Conservation (phyloP, 2,797 vertebrate species). For the Alca torda region DNA sequence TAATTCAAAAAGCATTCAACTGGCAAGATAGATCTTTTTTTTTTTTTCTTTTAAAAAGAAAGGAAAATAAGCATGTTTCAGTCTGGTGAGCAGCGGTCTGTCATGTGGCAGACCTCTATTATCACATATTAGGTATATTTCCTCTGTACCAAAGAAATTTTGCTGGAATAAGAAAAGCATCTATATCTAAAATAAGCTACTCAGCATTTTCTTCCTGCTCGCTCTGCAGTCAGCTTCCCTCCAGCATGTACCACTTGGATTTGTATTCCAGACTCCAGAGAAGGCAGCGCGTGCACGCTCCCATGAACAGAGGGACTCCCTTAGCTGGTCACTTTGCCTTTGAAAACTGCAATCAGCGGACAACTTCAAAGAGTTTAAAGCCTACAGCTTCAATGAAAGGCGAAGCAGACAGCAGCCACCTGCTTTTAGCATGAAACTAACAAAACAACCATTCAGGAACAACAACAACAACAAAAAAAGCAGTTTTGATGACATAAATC, state of each 20-base stretch:
- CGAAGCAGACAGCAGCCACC: not conserved
- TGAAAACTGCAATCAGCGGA: not conserved
- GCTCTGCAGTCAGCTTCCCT: not conserved
- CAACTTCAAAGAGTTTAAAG: not conserved
- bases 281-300: fast-evolving
- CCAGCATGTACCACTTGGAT: not conserved
- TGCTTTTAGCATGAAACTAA: not conserved
- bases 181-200: not conserved
- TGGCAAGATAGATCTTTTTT: not conserved
- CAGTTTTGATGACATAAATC: not conserved
- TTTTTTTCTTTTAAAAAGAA: not conserved
- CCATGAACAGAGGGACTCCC: not conserved
- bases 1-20: slow-evolving; percentile 20
- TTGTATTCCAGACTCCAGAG: not conserved
- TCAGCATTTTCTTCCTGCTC: not conserved
- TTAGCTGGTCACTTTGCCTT: not conserved
- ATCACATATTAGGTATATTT: not conserved
- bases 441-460: not conserved
- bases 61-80: not conserved
- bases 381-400: not conserved
- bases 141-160: not conserved
- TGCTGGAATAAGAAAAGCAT: not conserved
- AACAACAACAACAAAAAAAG: not conserved
- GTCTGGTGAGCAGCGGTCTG: not conserved
- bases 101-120: not conserved